phyloP scores from a whole-genome alignment of 2,888 invertebrate genomes.

The Polymixis flavicincta region DNA sequence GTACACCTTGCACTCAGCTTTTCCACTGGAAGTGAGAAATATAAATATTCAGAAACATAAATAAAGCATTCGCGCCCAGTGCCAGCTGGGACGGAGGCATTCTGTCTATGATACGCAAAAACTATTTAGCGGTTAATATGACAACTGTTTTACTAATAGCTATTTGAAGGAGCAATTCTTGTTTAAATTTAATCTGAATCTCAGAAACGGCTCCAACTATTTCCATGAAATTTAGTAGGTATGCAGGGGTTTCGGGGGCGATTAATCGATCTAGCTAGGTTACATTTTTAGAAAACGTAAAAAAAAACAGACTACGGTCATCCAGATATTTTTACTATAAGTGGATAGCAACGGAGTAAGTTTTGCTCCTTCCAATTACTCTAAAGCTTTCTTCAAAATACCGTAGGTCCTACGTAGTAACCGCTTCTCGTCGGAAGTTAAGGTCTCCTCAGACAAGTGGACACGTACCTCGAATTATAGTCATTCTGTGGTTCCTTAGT shows the following conservation, averaged over 20 bases:
- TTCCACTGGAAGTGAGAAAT: slow-evolving; percentile 38
- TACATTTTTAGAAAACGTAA: too few species aligned
- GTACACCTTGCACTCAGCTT: slow-evolving; percentile 55
- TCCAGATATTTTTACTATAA: too few species aligned
- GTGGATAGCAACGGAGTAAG: background rate
- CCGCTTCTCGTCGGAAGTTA: background rate
- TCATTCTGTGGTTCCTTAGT: slow-evolving; percentile 48
- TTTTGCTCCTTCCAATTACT: background rate
- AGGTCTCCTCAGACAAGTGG: background rate
- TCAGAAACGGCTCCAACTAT: too few species aligned
- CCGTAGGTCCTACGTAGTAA: background rate
- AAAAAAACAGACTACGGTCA: too few species aligned
- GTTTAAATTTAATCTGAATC: too few species aligned
- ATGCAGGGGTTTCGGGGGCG: too few species aligned
- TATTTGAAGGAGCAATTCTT: too few species aligned
- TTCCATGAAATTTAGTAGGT: too few species aligned
- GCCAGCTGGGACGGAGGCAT: background rate
- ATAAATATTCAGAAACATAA: too few species aligned
- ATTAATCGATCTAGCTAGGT: too few species aligned
- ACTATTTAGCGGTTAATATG: background rate
- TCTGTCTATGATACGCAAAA: background rate
- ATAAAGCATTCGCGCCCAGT: background rate
- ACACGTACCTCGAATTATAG: slow-evolving; percentile 38
- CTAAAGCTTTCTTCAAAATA: background rate
- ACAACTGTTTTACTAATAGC: too few species aligned